A percentile compares a stretch with the other conserved stretches of the same genome.
Conservation (phyloP, 1,140 invertebrate species). For the Caenorhabditis brenneri region DNA sequence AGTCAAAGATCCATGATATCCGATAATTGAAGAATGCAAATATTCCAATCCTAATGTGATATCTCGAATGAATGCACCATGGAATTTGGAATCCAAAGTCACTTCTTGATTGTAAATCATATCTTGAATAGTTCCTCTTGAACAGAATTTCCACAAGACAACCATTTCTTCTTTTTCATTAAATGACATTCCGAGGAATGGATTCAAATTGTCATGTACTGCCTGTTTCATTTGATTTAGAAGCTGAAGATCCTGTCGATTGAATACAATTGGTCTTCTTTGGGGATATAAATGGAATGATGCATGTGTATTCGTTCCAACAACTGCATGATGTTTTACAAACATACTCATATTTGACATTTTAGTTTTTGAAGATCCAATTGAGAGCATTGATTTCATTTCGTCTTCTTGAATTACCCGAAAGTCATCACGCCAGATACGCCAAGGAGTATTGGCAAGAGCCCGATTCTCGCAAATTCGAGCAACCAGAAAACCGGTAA, state of each 20-base stretch:
- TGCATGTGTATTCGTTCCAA: conserved; percentile 70
- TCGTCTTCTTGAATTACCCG: conserved; percentile 66
- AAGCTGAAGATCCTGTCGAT: conserved; percentile 62
- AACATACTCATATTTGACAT: conserved; percentile 67
- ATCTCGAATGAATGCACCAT: conserved; percentile 68
- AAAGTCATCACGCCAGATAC: conserved; percentile 68
- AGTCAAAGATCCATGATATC: conserved; percentile 68
- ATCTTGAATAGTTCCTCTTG: conserved; percentile 68
- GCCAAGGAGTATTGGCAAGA: conserved; percentile 64
- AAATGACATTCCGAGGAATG: conserved; percentile 69
- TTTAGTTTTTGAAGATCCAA: conserved; percentile 68
- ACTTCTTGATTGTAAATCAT: conserved; percentile 70
- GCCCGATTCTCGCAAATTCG: conserved; percentile 64
- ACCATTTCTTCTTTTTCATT: conserved; percentile 70
- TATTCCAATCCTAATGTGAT: conserved; percentile 70
- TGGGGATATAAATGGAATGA: conserved; percentile 69
- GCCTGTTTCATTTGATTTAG: conserved; percentile 60
- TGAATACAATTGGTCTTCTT: conserved; percentile 64
- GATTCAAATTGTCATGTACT: conserved; percentile 69
- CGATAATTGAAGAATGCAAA: conserved; percentile 66
- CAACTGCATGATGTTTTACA: conserved; percentile 69
- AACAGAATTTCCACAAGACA: conserved; percentile 69
- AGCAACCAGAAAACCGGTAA: conserved; percentile 58
- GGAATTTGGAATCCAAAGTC: conserved; percentile 65
- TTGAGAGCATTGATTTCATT: conserved; percentile 71